Evolutionary conservation across 2,797 vertebrate species (phyloP), one percentile per base, ranked within the genome.

Genomic region (Cottoperca gobio): DNA sequence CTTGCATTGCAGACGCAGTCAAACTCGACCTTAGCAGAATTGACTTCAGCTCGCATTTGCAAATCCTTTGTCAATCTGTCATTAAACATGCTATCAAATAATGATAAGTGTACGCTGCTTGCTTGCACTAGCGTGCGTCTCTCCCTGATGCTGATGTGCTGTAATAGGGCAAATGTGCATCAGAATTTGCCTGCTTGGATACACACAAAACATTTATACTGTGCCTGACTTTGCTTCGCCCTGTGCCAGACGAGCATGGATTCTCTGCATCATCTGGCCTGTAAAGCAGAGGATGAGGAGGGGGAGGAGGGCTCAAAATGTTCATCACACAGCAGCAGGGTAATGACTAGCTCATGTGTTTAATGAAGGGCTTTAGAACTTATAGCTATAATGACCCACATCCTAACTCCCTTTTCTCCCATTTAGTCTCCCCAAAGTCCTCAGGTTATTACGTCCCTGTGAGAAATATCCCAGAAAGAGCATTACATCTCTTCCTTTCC

Each of bases 61-160:
- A 95, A 97, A 97, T 95, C 96, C 95, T 95, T 95, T 95, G 96
- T 99, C 97, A 97, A 97, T 97, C 96, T 97, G 97, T 97, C 97
- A 96, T 98, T 97, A 97, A 98, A 98, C 97, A 97, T 97, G 96
- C 96, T 98, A 97, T 97, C 96, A 97, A 96, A 98, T 96, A 96
- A 97, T 96, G 96, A 97, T 97, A 96, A 97, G 96, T 95, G 95
- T 94, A 91, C 92, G 94, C 95, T 93, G 94, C 94, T 94, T 93
- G 96, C 96, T 95, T 84, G 95, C 96, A 90, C 93, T 95, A 84
- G 94, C 95, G 94, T 94, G 95, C 94, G 81, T 92, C 90, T 90
- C n/a, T 31, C 92, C 92, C 95, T 96, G 92, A 96, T 93, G 96
- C 95, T 97, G 97, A 99, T 97, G 96, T 94, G 93, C 95, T 84